A percentile compares a stretch with the other conserved stretches of the same genome.
phyloP scores from a whole-genome alignment of 2,888 invertebrate genomes.

The Caenorhabditis zanzibari region DNA sequence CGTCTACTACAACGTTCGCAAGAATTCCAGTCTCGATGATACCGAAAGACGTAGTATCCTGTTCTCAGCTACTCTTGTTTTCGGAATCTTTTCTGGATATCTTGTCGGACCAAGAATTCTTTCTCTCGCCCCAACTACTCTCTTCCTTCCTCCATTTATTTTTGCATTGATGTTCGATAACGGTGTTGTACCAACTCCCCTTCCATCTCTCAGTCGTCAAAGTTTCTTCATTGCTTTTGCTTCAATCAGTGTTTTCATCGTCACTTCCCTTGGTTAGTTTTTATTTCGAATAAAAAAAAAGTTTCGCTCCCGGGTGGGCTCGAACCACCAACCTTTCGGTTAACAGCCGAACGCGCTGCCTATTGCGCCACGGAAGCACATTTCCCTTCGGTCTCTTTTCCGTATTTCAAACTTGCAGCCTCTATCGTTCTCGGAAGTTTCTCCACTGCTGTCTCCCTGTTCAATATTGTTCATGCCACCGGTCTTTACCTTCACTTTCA shows the following conservation, averaged over 20 bases:
- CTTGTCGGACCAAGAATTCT: conserved; percentile 66
- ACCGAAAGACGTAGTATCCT: conserved; percentile 74
- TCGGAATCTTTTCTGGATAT: conserved; percentile 73
- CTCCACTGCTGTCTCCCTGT: conserved; percentile 64
- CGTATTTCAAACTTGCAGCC: conserved; percentile 33
- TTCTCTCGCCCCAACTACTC: conserved; percentile 67
- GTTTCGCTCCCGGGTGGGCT: conserved; percentile 85
- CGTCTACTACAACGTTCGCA: conserved; percentile 67
- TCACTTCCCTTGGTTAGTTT: conserved; percentile 45
- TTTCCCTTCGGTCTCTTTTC: background rate
- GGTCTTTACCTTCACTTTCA: conserved; percentile 75
- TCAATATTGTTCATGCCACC: conserved; percentile 66
- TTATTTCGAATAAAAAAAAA: background rate
- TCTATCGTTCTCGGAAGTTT: conserved; percentile 65
- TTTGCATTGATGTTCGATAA: conserved; percentile 71
- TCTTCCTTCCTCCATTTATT: conserved; percentile 71
- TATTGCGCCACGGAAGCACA: conserved; percentile 72
- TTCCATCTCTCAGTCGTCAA: conserved; percentile 48
- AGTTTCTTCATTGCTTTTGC: conserved; percentile 60
- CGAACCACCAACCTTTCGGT: conserved; percentile 99
- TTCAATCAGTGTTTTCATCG: conserved; percentile 46
- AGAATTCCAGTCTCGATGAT: conserved; percentile 73
- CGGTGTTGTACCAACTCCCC: conserved; percentile 42
- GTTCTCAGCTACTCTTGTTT: conserved; percentile 60
- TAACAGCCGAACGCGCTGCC: conserved; percentile 97